A percentile compares a stretch with the other conserved stretches of the same genome.
phyloP scores from a whole-genome alignment of 2,888 invertebrate species.

The Biston betularia region DNA sequence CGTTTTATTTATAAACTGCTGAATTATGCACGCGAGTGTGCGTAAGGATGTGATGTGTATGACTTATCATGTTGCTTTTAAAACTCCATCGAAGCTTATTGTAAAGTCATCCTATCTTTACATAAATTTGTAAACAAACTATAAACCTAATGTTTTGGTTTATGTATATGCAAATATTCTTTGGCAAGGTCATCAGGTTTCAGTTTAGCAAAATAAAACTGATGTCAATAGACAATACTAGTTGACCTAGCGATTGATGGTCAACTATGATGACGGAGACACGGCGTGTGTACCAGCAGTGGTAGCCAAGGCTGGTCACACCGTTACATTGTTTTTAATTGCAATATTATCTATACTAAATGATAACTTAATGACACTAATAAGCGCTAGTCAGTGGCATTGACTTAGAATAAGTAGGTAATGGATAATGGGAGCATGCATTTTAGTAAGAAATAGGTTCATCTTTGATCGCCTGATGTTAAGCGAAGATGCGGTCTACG shows the following conservation, averaged over 20 bases:
- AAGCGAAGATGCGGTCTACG: too few relatives aligned
- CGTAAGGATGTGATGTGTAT: too few relatives aligned
- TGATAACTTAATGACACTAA: not conserved
- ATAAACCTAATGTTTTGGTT: too few relatives aligned
- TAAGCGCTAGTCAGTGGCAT: constrained; percentile 6
- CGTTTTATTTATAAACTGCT: too few relatives aligned
- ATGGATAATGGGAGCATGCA: not conserved
- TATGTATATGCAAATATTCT: not conserved
- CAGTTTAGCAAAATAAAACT: constrained; percentile 14
- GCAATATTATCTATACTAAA: not conserved
- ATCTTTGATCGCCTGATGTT: too few relatives aligned
- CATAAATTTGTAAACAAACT: too few relatives aligned
- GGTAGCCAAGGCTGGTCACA: constrained; percentile 13
- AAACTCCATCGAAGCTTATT: too few relatives aligned
- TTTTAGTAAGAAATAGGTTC: not conserved
- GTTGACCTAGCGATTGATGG: constrained; percentile 20
- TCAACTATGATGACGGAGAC: constrained; percentile 6
- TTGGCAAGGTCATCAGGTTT: constrained; percentile 19
- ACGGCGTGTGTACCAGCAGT: not conserved
- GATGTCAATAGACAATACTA: constrained; percentile 1
- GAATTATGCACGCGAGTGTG: too few relatives aligned
- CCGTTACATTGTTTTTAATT: constrained; percentile 4
- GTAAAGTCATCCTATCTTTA: too few relatives aligned
- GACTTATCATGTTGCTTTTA: too few relatives aligned
- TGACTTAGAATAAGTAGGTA: not conserved